Base-by-base conservation (phyloP, 2,888 invertebrate species). In the Tyria jacobaeae region DNA sequence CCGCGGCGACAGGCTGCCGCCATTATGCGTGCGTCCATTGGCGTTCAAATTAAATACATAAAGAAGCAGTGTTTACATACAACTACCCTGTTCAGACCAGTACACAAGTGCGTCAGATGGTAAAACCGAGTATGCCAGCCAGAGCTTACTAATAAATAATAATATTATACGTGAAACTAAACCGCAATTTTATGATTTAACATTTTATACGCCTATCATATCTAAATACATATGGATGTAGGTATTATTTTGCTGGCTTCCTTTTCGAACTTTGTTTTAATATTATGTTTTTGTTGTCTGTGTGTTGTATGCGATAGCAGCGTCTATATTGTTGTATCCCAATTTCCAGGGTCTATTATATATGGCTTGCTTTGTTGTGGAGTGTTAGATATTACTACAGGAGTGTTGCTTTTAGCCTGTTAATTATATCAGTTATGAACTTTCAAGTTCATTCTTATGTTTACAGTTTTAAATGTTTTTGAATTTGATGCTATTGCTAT, bases 31-130 rank as follows among this genome's bases (percentile, higher is more conserved):
- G 82, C 87, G 87, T 84, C 87, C 88, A 86, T 89, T 83, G 89
- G 82, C 79, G 89, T 86, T 90, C 87, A 90, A 91, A 92, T 92
- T 91, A 92, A 92, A 92, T 88, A 88, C 90, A 89, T 91, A 90
- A 91, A 91, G 90, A 91, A 88, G 85, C 86, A 81, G 81, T 86
- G 86, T 88, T 83, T 85, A 88, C 87, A 84, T 78, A 80, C 79
- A 83, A 77, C 79, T 80, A 82, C 75, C 74, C 61, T 67, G 72
- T 70, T 72, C 72, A 73, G 70, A 66, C 70, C 60, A 70, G 73
- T 73, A 70, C 73, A 75, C 74, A 68, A 70, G 71, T 62, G 75
- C 76, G 76, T 78, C 76, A 73, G 66, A 75, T 77, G 75, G 71
- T 65, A 60, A 73, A 75, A 75, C 72, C 68, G 63, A 72, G 70